These are phyloP conservation scores for Mohoua ochrocephala DNA, from an alignment of 2,113 vertebrate genomes.

Conservation along the genomic window DNA sequence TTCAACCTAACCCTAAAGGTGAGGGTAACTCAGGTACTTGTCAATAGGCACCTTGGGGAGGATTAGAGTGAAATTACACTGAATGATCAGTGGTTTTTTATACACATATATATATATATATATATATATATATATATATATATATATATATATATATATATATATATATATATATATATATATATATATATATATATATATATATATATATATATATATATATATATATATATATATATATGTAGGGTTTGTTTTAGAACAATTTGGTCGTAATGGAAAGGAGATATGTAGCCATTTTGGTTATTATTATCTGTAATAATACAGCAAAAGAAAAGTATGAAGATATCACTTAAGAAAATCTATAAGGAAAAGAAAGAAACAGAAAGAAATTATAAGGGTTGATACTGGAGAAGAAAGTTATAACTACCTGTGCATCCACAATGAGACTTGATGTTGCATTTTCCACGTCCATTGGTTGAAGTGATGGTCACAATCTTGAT, in stretches of 20 bases:
- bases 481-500: background rate
- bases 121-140: too few relatives aligned
- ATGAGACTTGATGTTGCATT: background rate
- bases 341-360: background rate
- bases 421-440: background rate
- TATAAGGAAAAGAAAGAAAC: background rate
- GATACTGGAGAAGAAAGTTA: background rate
- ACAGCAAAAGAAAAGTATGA: background rate
- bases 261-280: background rate
- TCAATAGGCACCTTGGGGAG: background rate
- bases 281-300: background rate
- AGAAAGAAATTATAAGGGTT: background rate
- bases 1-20: background rate
- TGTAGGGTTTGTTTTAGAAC: background rate
- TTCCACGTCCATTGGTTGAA: accelerated
- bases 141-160: too few relatives aligned
- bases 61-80: background rate
- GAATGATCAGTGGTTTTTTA: background rate
- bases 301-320: background rate
- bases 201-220: too few relatives aligned
- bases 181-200: too few relatives aligned
- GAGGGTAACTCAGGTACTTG: background rate
- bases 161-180: too few relatives aligned
- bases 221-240: too few relatives aligned
- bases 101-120: too few relatives aligned